Evolutionary conservation across 2,888 invertebrate genomes (phyloP).

Genomic region (Eurois occulta): DNA sequence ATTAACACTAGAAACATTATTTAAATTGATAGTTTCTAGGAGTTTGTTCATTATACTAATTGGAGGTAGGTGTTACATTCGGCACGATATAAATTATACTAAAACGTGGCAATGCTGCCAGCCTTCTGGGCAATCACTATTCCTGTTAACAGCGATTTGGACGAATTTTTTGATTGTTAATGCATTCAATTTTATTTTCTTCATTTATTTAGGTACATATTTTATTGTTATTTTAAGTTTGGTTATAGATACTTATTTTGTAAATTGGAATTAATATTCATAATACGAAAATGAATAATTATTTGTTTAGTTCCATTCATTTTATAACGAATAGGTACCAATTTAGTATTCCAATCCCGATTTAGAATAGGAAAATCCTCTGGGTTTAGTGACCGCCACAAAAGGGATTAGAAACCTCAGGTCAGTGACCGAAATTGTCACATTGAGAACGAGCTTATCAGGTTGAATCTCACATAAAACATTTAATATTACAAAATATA

Average conservation of each 20-base stretch:
- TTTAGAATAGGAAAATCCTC: not conserved
- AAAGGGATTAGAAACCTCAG: conserved; percentile 27
- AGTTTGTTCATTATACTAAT: conserved; percentile 54
- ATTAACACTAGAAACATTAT: conserved; percentile 53
- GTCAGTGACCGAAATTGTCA: conserved; percentile 7
- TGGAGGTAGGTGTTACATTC: conserved; percentile 26
- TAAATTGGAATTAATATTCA: not conserved
- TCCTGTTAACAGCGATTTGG: not conserved
- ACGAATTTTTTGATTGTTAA: not conserved
- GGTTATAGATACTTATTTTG: not conserved
- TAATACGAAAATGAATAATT: not conserved
- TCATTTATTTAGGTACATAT: not conserved
- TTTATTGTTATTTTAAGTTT: not conserved
- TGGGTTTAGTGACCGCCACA: conserved; percentile 4
- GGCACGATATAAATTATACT: conserved; percentile 28
- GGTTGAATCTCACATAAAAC: not conserved
- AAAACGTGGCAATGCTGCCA: not conserved
- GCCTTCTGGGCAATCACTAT: not conserved
- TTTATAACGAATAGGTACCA: conserved; percentile 13
- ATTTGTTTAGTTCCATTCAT: conserved; percentile 2
- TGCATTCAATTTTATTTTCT: no score
- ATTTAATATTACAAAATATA: not conserved
- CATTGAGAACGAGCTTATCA: not conserved
- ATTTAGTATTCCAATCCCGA: conserved; percentile 27
- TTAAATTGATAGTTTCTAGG: conserved; percentile 54